These are phyloP conservation scores for Turritopsis rubra DNA, from an alignment of 30 jellyfish, hydroid and myxozoan species.

Conservation along the genomic window DNA sequence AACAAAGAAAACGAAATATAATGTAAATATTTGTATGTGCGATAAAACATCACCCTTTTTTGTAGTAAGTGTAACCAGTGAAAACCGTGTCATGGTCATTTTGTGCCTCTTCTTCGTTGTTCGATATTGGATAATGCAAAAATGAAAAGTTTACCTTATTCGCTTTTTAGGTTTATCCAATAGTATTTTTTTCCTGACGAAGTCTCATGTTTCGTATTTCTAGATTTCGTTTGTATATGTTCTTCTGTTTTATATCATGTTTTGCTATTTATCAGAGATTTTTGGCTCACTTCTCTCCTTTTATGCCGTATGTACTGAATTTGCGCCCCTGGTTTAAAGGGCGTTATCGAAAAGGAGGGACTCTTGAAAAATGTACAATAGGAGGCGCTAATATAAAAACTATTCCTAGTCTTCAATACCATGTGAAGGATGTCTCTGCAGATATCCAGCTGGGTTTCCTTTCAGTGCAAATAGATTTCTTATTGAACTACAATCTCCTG, in stretches of 20 bases:
- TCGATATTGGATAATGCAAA: neutral
- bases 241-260: neutral
- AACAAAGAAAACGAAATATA: neutral
- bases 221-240: neutral
- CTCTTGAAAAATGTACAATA: too few species aligned
- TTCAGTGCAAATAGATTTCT: too few species aligned
- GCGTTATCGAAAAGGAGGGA: too few species aligned
- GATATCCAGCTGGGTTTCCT: too few species aligned
- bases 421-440: too few species aligned
- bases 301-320: too few species aligned
- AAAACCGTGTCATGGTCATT: neutral
- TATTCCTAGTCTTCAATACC: too few species aligned
- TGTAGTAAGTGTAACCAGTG: neutral
- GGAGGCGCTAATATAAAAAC: too few species aligned
- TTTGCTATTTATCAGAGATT: neutral
- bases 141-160: neutral
- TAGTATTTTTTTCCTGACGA: too few species aligned
- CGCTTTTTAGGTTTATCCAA: too few species aligned
- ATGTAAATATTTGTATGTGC: neutral
- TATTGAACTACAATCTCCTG: too few species aligned
- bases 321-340: too few species aligned
- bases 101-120: neutral
- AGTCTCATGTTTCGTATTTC: neutral
- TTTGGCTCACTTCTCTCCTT: neutral
- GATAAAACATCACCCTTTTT: neutral